A percentile compares a stretch with the other conserved stretches of the same genome.
These are phyloP conservation scores for Condylostylus longicornis DNA, from an alignment of 1,140 invertebrate genomes.

Conservation along the genomic window DNA sequence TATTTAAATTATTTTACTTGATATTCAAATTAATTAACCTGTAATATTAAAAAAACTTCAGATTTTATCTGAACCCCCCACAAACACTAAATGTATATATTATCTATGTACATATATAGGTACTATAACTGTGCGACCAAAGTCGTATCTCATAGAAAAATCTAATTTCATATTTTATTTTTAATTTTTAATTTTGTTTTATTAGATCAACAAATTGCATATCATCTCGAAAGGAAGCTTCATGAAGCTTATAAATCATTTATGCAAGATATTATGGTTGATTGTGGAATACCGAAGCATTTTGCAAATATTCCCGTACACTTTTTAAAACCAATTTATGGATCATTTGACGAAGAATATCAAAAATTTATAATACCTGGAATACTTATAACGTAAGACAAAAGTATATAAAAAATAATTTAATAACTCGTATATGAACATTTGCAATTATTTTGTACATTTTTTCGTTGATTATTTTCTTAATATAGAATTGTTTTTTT, in stretches of 20 bases:
- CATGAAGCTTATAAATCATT: conserved; percentile 46
- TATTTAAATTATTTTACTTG: too few relatives aligned
- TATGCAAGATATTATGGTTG: conserved; percentile 36
- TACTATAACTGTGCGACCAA: too few relatives aligned
- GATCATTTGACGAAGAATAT: conserved; percentile 44
- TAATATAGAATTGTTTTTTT: conserved; percentile 57
- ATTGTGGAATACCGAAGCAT: conserved; percentile 42
- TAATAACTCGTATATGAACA: neutral
- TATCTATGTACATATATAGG: too few relatives aligned
- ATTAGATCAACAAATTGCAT: conserved; percentile 49
- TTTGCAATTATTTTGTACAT: neutral
- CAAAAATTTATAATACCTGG: conserved; percentile 62
- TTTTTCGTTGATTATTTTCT: neutral
- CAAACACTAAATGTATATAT: too few relatives aligned
- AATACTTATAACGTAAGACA: conserved; percentile 55
- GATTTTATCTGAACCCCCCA: too few relatives aligned
- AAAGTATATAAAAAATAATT: conserved; percentile 8
- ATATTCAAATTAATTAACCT: too few relatives aligned
- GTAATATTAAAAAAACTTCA: too few relatives aligned
- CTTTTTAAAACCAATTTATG: conserved; percentile 57
- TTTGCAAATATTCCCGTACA: conserved; percentile 42
- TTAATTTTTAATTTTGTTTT: conserved; percentile 19
- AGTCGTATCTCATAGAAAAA: too few relatives aligned
- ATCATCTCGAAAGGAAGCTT: conserved; percentile 45
- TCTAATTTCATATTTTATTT: too few relatives aligned